Base-by-base conservation (phyloP, 2,888 invertebrate genomes). In the Tachina fera region DNA sequence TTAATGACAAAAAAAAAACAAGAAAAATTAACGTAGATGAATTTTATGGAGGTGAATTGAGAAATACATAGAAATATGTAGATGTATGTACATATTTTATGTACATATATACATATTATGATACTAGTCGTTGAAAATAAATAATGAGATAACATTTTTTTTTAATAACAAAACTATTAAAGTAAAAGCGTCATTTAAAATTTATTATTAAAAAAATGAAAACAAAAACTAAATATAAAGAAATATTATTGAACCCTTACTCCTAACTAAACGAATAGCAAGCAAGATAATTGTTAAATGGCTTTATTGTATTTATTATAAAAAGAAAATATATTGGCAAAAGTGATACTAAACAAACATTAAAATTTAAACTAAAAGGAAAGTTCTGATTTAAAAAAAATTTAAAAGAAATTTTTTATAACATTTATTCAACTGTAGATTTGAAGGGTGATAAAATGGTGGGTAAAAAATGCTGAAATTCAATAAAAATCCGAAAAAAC, bases 41-140 rank as follows among this genome's bases (percentile, higher is more conserved):
- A 65, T 71, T 71, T 63, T 72, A 80, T 43, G 22, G 51, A 31
- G 31, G 51, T 45, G 19, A 65, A 67, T 60, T 43, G 22, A 49
- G 56, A 65, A 58, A 58, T 31, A 31, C 6, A 31, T n/a, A 56
- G 10, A 74, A 49, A 81, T 67, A 22, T 22, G 22, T 58, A 67
- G 74, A 74, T 61, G 68, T 75, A 75, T 31, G 31, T 31, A 31
- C 2, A 2, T 31, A 31, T 31, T 31, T 31, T 67, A 31, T 31
- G 31, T 58, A 65, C 74, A 74, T 60, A 68, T n/a, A n/a, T n/a
- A n/a, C n/a, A n/a, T 75, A 75, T 31, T 81, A 19, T 75, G 70
- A 74, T 70, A 80, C 58, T 80, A 80, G 80, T 80, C 74, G 49
- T 75, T 74, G 60, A 51, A 61, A 68, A 71, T 65, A 75, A 68